Evolutionary conservation across 2,888 invertebrate genomes (phyloP).

Genomic region (Abrostola triplasia): DNA sequence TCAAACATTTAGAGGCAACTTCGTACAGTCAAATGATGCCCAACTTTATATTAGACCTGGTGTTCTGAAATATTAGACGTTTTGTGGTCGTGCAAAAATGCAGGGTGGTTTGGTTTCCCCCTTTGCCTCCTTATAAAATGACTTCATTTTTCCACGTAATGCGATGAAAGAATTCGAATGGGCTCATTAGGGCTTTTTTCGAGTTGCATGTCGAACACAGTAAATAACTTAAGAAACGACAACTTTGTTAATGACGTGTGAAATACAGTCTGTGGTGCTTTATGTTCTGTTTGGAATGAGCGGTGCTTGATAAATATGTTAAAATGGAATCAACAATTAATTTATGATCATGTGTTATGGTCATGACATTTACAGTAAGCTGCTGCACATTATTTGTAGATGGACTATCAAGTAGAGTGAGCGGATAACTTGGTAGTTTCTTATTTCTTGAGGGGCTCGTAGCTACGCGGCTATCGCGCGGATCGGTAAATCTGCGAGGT

Average conservation of each 20-base stretch:
- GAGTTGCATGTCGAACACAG: conserved; percentile 63
- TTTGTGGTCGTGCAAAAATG: conserved; percentile 68
- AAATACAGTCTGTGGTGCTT: conserved; percentile 64
- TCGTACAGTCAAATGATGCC: conserved; percentile 67
- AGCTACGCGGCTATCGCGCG: no score
- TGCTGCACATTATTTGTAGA: no score
- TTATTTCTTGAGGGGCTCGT: no score
- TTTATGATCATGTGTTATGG: not conserved
- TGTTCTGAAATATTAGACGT: conserved; percentile 57
- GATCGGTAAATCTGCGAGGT: no score
- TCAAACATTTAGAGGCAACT: conserved; percentile 77
- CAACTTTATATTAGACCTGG: conserved; percentile 58
- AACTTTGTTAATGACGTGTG: conserved; percentile 62
- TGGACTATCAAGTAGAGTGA: no score
- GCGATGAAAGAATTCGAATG: conserved; percentile 61
- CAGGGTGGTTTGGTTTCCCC: conserved; percentile 39
- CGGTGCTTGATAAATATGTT: conserved; percentile 40
- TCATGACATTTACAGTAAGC: no score
- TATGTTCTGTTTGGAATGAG: conserved; percentile 44
- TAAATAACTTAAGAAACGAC: conserved; percentile 63
- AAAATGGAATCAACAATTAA: conserved; percentile 15
- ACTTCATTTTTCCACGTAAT: conserved; percentile 71
- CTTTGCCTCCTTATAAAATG: conserved; percentile 58
- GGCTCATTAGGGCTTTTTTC: conserved; percentile 57
- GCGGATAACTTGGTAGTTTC: no score